Conservation (phyloP, 2,797 vertebrate species). For the Takifugu rubripes region DNA sequence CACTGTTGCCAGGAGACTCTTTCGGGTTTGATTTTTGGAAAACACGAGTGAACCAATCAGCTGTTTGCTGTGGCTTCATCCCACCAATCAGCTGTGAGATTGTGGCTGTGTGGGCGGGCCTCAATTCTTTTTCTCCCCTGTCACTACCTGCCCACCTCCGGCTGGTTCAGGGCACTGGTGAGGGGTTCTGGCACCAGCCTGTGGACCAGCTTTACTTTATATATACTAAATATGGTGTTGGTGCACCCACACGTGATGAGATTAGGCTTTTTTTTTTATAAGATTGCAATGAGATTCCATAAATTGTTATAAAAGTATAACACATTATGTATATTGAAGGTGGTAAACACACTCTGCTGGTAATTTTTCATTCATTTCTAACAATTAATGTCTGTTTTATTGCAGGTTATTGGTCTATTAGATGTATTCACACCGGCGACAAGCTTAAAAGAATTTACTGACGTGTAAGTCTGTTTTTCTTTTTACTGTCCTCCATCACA, state of each 20-base stretch:
- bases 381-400: conserved; percentile 25
- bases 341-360: not conserved
- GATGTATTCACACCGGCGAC: conserved; percentile 92
- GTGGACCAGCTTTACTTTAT: not conserved
- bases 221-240: not conserved
- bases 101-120: conserved; percentile 58
- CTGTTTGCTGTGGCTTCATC: conserved; percentile 51
- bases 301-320: no score
- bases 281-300: no score
- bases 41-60: conserved; percentile 52
- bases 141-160: conserved; percentile 34
- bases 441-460: conserved; percentile 90
- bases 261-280: no score
- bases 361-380: conserved; percentile 10
- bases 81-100: conserved; percentile 54
- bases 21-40: conserved; percentile 54
- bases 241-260: not conserved
- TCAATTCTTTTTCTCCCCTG: conserved; percentile 21
- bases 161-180: conserved; percentile 26
- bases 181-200: conserved; percentile 14
- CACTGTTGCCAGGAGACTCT: conserved; percentile 71
- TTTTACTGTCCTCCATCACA: not conserved
- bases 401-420: conserved; percentile 94
- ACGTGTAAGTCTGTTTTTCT: conserved; percentile 86
- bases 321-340: no score